These are phyloP conservation scores for Clarias gariepinus DNA, from an alignment of 2,113 vertebrate genomes.

Conservation along the genomic window DNA sequence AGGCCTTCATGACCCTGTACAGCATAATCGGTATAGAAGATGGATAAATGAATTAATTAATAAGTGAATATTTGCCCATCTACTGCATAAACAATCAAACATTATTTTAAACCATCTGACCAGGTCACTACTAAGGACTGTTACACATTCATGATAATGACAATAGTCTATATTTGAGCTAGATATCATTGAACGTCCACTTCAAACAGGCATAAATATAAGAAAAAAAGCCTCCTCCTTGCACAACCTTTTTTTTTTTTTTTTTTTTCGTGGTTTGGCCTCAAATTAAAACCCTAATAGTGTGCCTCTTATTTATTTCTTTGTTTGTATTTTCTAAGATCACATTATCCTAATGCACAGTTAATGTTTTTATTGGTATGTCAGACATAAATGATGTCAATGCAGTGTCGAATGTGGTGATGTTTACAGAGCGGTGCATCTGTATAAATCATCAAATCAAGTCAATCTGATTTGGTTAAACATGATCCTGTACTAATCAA, in stretches of 20 bases:
- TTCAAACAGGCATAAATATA: neutral
- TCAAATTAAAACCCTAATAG: neutral
- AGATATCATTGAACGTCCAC: neutral
- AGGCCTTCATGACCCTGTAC: no score
- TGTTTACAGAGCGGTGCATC: neutral
- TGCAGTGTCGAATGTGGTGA: neutral
- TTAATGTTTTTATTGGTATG: neutral
- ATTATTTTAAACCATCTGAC: neutral
- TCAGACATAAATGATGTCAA: neutral
- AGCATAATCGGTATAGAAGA: no score
- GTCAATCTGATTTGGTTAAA: neutral
- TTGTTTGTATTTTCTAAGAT: neutral
- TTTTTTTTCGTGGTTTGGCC: no score
- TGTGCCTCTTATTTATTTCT: neutral
- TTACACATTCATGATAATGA: neutral
- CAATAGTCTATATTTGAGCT: neutral
- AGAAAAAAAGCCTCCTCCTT: neutral
- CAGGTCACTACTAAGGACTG: neutral
- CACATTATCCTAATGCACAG: neutral
- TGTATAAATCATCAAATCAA: neutral
- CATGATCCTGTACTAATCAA: neutral
- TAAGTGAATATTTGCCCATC: no score
- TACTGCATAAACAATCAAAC: neutral
- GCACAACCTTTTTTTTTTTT: neutral
- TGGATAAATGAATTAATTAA: no score